phyloP scores from a whole-genome alignment of 2,113 vertebrate genomes.

The Dunckerocampus dactyliophorus region DNA sequence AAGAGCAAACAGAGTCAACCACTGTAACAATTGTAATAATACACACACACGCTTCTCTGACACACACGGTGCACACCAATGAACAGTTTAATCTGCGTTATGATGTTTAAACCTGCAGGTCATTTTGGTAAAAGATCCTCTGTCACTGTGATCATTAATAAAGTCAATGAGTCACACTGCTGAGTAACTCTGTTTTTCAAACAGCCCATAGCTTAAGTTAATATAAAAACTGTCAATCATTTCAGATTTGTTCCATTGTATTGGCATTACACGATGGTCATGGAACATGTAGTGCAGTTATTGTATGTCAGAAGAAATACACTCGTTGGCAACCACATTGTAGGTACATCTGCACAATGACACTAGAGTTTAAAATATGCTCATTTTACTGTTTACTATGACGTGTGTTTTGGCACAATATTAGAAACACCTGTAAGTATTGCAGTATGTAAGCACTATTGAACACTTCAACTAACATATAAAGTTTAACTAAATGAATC shows the following conservation, averaged over 20 bases:
- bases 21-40: constrained; percentile 20
- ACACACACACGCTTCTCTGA: constrained; percentile 14
- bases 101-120: constrained; percentile 22
- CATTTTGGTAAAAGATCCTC: constrained; percentile 13
- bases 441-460: too few relatives aligned
- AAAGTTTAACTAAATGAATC: too few relatives aligned
- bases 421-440: background rate
- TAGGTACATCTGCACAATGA: background rate
- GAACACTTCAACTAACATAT: too few relatives aligned
- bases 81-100: constrained; percentile 2
- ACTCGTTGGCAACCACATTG: background rate
- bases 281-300: background rate
- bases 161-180: constrained; percentile 33
- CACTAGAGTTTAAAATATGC: too few relatives aligned
- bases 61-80: constrained; percentile 6
- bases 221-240: constrained; percentile 45
- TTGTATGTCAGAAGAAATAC: background rate
- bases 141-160: constrained; percentile 13
- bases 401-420: background rate
- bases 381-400: background rate
- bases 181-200: constrained; percentile 18
- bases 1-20: constrained; percentile 29
- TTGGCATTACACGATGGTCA: constrained; percentile 1
- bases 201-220: background rate
- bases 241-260: constrained; percentile 12